Evolutionary conservation across 2,113 vertebrate genomes (phyloP).

Genomic region (Colistium nudipinnis): DNA sequence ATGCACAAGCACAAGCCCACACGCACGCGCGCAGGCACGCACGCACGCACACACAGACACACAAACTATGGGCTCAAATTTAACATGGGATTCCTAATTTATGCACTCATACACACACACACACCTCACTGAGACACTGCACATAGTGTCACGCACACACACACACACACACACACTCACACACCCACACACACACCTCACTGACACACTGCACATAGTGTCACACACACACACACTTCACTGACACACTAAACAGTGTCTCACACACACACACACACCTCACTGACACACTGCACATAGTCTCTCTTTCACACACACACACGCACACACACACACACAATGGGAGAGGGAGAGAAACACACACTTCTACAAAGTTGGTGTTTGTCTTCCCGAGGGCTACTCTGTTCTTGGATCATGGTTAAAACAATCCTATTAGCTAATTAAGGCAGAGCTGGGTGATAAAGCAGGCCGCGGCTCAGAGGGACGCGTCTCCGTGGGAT

Average conservation of each 20-base stretch:
- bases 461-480: conserved; percentile 56
- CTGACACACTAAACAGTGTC: too few species aligned
- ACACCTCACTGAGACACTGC: background rate
- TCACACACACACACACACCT: conserved; percentile 29
- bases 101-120: background rate
- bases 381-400: conserved; percentile 70
- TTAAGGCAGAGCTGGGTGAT: conserved; percentile 74
- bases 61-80: conserved; percentile 14
- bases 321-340: conserved; percentile 20
- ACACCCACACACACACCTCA: conserved; percentile 23
- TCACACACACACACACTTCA: conserved; percentile 26
- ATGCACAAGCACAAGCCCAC: background rate
- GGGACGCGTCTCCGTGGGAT: conserved; percentile 57
- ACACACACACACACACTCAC: conserved; percentile 9
- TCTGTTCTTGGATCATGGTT: conserved; percentile 76
- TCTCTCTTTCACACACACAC: conserved; percentile 25
- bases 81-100: conserved; percentile 27
- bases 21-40: conserved; percentile 2
- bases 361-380: conserved; percentile 34
- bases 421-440: conserved; percentile 80
- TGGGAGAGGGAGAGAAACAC: too few species aligned
- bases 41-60: conserved; percentile 31
- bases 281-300: too few species aligned
- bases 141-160: too few species aligned
- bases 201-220: too few species aligned